A percentile compares a stretch with the other conserved stretches of the same genome.
Evolutionary conservation across 2,797 vertebrate genomes (phyloP).

Genomic region (Xyrichtys novacula): DNA sequence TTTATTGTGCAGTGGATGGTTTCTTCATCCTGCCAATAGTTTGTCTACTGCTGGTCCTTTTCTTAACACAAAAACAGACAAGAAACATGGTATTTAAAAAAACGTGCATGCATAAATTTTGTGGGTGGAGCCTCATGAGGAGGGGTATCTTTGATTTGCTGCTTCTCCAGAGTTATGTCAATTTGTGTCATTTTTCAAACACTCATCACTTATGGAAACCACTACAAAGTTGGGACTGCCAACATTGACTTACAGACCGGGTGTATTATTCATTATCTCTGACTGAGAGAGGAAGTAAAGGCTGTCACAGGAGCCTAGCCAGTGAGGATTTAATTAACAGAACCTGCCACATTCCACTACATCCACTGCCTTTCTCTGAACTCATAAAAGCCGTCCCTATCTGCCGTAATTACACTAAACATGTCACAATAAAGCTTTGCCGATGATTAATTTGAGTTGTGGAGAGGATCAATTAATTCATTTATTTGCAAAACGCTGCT

Average conservation of each 20-base stretch:
- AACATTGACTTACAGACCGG: conserved; percentile 66
- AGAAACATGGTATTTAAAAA: too few relatives aligned
- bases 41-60: too few relatives aligned
- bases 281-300: conserved; percentile 80
- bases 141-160: background rate
- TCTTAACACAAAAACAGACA: too few relatives aligned
- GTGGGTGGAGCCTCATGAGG: background rate
- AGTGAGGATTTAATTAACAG: conserved; percentile 83
- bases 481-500: conserved; percentile 71
- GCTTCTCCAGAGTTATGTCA: background rate
- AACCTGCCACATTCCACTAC: conserved; percentile 79
- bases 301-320: conserved; percentile 76
- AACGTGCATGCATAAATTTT: background rate
- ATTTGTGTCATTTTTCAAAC: conserved; percentile 44
- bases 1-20: too few relatives aligned
- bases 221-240: conserved; percentile 63
- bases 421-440: conserved; percentile 75
- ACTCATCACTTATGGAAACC: conserved; percentile 43
- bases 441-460: conserved; percentile 77
- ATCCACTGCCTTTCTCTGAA: conserved; percentile 75
- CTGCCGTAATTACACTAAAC: conserved; percentile 80
- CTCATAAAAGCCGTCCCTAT: conserved; percentile 81
- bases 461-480: conserved; percentile 78
- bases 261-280: conserved; percentile 81
- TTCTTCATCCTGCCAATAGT: too few relatives aligned